Percentiles rank a stretch among this genome's conserved stretches.
Conservation (phyloP, 2,113 vertebrate genomes). For the Leptodactylus fuscus region DNA sequence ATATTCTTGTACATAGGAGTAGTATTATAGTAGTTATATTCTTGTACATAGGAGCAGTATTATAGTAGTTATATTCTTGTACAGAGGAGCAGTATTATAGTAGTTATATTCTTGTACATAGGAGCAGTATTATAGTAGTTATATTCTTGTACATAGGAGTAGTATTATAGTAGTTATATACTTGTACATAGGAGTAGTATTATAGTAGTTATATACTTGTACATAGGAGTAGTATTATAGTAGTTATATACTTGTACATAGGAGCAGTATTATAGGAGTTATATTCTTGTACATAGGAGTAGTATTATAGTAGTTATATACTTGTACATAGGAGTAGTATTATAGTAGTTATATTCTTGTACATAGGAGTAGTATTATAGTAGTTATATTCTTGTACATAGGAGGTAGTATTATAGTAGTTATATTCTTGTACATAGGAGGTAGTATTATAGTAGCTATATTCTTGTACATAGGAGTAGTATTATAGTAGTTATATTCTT, state of each 20-base stretch:
- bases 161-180: background rate
- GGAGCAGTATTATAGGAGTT: background rate
- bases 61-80: background rate
- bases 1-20: constrained; percentile 10
- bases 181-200: background rate
- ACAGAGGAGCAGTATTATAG: background rate
- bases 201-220: background rate
- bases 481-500: constrained; percentile 5
- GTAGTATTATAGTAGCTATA: too few species aligned
- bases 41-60: background rate
- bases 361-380: background rate
- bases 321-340: background rate
- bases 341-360: background rate
- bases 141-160: background rate
- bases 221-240: background rate
- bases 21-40: constrained; percentile 16
- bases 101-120: constrained; percentile 3
- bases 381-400: background rate
- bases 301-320: constrained; percentile 8
- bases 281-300: background rate
- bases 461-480: background rate
- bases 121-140: constrained; percentile 1
- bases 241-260: background rate
- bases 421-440: background rate
- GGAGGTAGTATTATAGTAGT: background rate